Conservation (phyloP, 2,888 invertebrate species). For the Aromia moschata region DNA sequence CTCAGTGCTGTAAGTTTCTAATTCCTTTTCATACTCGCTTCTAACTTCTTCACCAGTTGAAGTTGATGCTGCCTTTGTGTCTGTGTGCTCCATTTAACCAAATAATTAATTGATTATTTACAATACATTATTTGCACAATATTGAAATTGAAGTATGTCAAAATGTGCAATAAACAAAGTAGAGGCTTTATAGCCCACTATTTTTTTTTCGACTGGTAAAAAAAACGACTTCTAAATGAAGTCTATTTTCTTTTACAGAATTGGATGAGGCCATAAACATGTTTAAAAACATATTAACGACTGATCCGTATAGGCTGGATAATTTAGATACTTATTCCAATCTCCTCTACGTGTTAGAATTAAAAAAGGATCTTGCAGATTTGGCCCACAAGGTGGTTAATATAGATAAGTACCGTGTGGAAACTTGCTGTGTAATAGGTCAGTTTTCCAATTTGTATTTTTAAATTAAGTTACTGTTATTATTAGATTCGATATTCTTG, state of each 20-base stretch:
- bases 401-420: slow-evolving; percentile 95
- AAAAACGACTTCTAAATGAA: slow-evolving; percentile 1
- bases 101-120: too few relatives aligned
- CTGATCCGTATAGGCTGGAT: slow-evolving; percentile 93
- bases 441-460: too few relatives aligned
- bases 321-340: slow-evolving; percentile 98
- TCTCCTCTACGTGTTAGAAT: slow-evolving; percentile 91
- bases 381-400: slow-evolving; percentile 93
- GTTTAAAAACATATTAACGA: slow-evolving; percentile 83
- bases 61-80: too few relatives aligned
- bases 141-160: not conserved
- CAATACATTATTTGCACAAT: not conserved
- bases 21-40: slow-evolving; percentile 30
- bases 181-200: not conserved
- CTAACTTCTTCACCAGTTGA: slow-evolving; percentile 58
- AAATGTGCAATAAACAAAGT: not conserved
- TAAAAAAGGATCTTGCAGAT: slow-evolving; percentile 89
- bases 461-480: too few relatives aligned
- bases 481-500: too few relatives aligned
- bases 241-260: slow-evolving; percentile 68
- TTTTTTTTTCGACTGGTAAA: not conserved
- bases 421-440: slow-evolving; percentile 98
- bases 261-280: slow-evolving; percentile 87
- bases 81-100: too few relatives aligned
- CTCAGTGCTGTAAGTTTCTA: slow-evolving; percentile 24